Conservation (phyloP, 2,888 invertebrate species). For the Leptopilina drosophilae region DNA sequence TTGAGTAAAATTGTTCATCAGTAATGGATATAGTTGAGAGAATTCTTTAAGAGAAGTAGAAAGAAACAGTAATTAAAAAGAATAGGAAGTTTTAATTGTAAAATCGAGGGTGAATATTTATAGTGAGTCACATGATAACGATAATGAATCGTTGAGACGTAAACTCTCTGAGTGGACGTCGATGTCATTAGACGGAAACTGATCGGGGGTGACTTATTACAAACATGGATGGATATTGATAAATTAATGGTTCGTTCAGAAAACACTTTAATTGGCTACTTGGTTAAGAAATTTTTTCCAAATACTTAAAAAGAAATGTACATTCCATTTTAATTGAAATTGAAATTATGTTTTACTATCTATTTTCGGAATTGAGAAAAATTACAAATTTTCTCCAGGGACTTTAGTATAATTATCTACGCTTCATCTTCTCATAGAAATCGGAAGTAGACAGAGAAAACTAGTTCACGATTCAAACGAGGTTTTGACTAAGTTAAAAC, state of each 20-base stretch:
- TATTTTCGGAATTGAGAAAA: too few relatives aligned
- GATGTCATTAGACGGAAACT: constrained; percentile 21
- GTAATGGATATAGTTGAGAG: too few relatives aligned
- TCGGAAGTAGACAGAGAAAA: constrained; percentile 25
- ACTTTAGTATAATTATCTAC: neutral
- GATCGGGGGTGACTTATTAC: constrained; percentile 19
- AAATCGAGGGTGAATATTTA: neutral
- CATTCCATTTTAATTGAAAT: too few relatives aligned
- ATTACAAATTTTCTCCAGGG: neutral
- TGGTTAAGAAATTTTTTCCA: too few relatives aligned
- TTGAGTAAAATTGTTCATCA: too few relatives aligned
- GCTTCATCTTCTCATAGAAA: neutral
- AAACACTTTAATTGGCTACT: constrained; percentile 18
- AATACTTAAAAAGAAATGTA: too few relatives aligned
- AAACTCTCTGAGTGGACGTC: constrained; percentile 4
- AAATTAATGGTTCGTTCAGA: constrained; percentile 26
- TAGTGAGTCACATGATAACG: constrained; percentile 1
- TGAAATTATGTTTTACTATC: too few relatives aligned
- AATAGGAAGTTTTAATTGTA: neutral
- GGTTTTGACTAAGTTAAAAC: constrained; percentile 30
- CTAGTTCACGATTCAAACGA: constrained; percentile 1
- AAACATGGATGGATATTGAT: neutral
- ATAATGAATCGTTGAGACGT: constrained; percentile 30
- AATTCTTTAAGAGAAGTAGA: too few relatives aligned
- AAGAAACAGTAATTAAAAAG: neutral